Conservation (phyloP, 92 coral and sea anemone genomes). For the Metridium senile region DNA sequence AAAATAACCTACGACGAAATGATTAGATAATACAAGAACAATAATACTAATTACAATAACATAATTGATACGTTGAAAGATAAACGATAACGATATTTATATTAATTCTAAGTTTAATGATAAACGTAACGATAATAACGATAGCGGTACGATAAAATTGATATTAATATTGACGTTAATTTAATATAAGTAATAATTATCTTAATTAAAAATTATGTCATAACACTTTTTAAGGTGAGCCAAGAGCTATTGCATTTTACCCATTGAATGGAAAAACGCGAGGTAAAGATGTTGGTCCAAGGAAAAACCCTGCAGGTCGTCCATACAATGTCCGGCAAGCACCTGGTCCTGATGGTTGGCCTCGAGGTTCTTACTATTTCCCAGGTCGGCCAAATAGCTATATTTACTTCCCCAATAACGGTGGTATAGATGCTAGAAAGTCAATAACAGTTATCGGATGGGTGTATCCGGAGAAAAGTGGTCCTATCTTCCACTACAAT, state of each 20-base stretch:
- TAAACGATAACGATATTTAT: no score
- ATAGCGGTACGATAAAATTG: no score
- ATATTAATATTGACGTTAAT: not conserved
- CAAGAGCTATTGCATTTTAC: slow-evolving; percentile 76
- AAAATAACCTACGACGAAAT: no score
- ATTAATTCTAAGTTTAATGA: no score
- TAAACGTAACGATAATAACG: no score
- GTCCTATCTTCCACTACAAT: slow-evolving; percentile 75
- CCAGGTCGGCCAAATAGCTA: slow-evolving; percentile 68
- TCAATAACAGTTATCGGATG: slow-evolving; percentile 74
- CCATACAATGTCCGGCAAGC: slow-evolving; percentile 58
- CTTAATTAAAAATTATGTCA: not conserved
- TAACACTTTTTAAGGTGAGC: slow-evolving; percentile 20
- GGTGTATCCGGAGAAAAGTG: slow-evolving; percentile 76
- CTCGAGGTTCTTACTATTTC: slow-evolving; percentile 73
- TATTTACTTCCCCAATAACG: slow-evolving; percentile 76
- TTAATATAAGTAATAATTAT: not conserved
- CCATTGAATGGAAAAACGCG: slow-evolving; percentile 66
- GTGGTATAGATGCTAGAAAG: slow-evolving; percentile 76
- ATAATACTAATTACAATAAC: no score
- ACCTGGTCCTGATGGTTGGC: slow-evolving; percentile 81
- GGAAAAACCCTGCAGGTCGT: slow-evolving; percentile 63
- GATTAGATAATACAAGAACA: no score
- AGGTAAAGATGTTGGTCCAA: slow-evolving; percentile 70
- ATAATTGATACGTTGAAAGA: no score